Base-by-base conservation (phyloP, 2,113 vertebrate genomes). In the Clarias batrachus region DNA sequence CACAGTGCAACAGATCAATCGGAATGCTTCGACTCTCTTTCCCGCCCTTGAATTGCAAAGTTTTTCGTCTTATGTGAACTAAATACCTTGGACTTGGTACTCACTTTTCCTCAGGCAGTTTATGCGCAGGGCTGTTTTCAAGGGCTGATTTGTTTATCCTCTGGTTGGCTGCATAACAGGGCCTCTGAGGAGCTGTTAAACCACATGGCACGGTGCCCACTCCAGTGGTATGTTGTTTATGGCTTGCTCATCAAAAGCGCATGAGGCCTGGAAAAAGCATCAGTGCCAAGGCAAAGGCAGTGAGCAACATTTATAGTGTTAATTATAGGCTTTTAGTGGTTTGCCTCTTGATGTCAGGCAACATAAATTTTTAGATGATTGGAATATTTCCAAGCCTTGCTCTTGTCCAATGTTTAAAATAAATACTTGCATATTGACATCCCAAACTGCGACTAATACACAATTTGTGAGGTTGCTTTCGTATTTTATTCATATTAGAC, bases 51-150 rank as follows among this genome's bases (percentile, higher is more conserved):
- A 12, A 19, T 33, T 37, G 37, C 2, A 70, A 37, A 37, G 7
- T 23, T 73, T 57, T 71, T 37, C 70, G 11, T 9, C 30, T 41
- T 8, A 71, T 37, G 68, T 37, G 41, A 73, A 41, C 17, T 37
- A 73, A 73, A 41, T 71, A 37, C 68, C 17, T 73, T 71, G 27
- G 66, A 17, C 27, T 33, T 33, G 66, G 13, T 19, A 95, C 96
- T 76, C 48, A n/a, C 37, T 52, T 13, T 19, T 48, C 71, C 59
- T 11, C 30, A 37, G 54, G 23, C 68, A 74, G 66, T 83, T 73
- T 74, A 74, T 5, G 17, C 17, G 54, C 25, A 37, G 16, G 56
- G 70, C 21, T 5, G 8, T 68, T 83, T 76, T 27, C 54, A 37
- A 17, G 33, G 63, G 41, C 41, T 59, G 63, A 57, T 74, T 60